These are phyloP conservation scores for Drymodes brunneopygia DNA, from an alignment of 2,113 vertebrate species.

Conservation along the genomic window DNA sequence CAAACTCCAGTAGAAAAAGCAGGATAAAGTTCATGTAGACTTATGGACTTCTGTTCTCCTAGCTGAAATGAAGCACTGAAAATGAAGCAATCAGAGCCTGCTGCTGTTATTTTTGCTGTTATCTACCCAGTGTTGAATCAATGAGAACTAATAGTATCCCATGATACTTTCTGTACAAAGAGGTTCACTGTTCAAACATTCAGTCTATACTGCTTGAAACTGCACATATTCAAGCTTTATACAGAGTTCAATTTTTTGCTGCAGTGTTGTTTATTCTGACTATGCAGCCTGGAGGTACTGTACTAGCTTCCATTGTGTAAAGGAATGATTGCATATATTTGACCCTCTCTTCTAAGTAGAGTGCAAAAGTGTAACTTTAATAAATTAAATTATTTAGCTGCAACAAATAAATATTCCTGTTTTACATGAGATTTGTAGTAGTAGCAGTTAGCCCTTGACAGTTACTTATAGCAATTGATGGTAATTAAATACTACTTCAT, in stretches of 20 bases:
- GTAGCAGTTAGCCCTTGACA: background rate
- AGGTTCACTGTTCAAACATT: background rate
- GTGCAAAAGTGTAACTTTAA: background rate
- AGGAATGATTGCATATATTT: background rate
- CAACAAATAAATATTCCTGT: background rate
- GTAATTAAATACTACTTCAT: constrained; percentile 58
- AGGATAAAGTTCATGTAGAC: background rate
- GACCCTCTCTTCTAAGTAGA: background rate
- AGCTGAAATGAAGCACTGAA: background rate
- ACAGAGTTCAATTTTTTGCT: background rate
- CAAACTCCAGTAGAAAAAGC: background rate
- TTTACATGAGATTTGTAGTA: constrained; percentile 12
- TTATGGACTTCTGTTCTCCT: background rate
- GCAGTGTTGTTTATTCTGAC: background rate
- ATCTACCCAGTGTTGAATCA: background rate
- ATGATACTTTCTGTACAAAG: background rate
- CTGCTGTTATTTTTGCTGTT: background rate
- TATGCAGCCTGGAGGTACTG: background rate
- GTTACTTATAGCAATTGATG: constrained; percentile 34
- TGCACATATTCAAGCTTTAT: background rate
- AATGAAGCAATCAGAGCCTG: background rate
- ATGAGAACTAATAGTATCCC: background rate
- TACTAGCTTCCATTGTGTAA: background rate
- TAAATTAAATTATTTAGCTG: constrained; percentile 7
- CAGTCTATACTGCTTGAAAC: background rate